These are phyloP conservation scores for Podarcis muralis DNA, from an alignment of 2,113 vertebrate species.

Conservation along the genomic window DNA sequence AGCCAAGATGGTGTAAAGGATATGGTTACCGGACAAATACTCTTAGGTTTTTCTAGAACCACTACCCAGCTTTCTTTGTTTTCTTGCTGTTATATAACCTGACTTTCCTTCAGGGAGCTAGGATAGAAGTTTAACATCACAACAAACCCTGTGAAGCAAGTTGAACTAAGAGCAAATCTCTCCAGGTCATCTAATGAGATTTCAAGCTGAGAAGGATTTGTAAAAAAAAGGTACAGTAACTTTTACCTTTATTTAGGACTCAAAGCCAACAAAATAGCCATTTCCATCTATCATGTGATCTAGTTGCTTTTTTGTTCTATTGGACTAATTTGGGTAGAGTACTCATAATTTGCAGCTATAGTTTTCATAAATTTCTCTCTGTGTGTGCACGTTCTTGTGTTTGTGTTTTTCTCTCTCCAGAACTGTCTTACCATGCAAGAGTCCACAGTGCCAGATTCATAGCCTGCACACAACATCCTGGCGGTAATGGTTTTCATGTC, in stretches of 20 bases:
- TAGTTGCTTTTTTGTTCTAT: not conserved
- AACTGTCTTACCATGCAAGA: conserved; percentile 80
- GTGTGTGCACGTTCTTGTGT: not conserved
- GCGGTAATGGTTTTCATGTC: conserved; percentile 95
- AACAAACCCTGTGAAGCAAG: too few relatives aligned
- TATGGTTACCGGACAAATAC: not conserved
- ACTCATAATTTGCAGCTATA: not conserved
- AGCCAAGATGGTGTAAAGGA: not conserved
- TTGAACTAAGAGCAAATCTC: not conserved
- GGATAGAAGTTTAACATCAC: not conserved
- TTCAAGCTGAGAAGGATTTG: not conserved
- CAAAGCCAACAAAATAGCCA: too few relatives aligned
- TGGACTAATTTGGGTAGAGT: not conserved
- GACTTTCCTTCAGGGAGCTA: not conserved
- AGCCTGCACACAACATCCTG: conserved; percentile 95
- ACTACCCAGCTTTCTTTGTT: not conserved
- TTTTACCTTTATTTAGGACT: not conserved
- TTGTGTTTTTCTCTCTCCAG: not conserved
- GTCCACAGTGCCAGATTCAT: conserved; percentile 88
- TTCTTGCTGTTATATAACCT: not conserved
- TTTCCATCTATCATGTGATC: not conserved
- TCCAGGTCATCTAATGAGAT: not conserved
- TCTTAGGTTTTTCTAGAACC: not conserved
- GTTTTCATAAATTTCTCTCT: not conserved
- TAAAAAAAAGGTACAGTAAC: too few relatives aligned